These are phyloP conservation scores for Varanus salvator DNA, from an alignment of 2,113 vertebrate genomes.

Conservation along the genomic window DNA sequence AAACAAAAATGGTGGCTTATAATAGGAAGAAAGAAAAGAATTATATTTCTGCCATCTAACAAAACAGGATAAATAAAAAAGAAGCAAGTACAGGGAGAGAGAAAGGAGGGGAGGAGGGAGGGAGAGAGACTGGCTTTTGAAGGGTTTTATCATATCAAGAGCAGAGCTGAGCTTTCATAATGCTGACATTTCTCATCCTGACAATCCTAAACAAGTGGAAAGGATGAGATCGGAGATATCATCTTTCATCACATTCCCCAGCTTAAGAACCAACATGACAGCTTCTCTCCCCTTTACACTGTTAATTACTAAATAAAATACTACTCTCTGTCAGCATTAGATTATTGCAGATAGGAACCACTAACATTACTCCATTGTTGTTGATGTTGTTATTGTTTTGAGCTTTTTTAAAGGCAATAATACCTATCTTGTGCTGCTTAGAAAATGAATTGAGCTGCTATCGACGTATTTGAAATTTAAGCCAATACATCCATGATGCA, in stretches of 20 bases:
- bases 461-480: constrained; percentile 80
- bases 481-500: constrained; percentile 80
- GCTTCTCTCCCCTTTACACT: constrained; percentile 87
- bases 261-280: constrained; percentile 92
- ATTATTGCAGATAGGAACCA: constrained; percentile 84
- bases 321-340: constrained; percentile 85
- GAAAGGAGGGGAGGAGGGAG: constrained; percentile 54
- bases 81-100: constrained; percentile 76
- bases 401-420: constrained; percentile 48
- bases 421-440: constrained; percentile 76
- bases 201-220: constrained; percentile 99
- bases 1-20: constrained; percentile 90
- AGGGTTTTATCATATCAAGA: constrained; percentile 99
- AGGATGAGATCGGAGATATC: constrained; percentile 98
- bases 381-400: constrained; percentile 49
- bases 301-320: constrained; percentile 98
- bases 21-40: constrained; percentile 89
- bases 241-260: constrained; percentile 95
- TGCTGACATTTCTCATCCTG: constrained; percentile 99
- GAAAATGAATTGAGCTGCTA: constrained; percentile 81
- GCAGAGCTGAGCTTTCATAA: constrained; percentile 96
- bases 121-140: constrained; percentile 88
- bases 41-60: constrained; percentile 95
- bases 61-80: constrained; percentile 96
- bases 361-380: constrained; percentile 79